Evolutionary conservation across 2,797 vertebrate genomes (phyloP), one percentile per base, ranked within the genome.

Genomic region (Lacerta bilineata): DNA sequence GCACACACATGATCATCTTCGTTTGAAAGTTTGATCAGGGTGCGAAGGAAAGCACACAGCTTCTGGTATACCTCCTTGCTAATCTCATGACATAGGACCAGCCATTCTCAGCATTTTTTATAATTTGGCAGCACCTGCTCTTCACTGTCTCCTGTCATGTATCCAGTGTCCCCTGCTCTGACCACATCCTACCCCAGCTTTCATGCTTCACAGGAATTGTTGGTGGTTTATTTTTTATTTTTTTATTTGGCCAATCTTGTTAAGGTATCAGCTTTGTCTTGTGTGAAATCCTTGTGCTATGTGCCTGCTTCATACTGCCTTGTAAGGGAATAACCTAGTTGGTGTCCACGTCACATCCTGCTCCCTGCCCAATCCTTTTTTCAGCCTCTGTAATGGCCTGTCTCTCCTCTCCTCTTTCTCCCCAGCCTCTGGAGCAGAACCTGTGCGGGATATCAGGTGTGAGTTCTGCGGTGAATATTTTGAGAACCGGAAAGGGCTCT

Each of bases 381-480:
- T 6, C n/a, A 46, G 3, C 41, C n/a, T 10, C 83, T 82, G 59
- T 85, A 75, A 90, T 71, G 78, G 71, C 10, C 55, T 71, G 43
- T 89, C 78, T 90, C 74, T 83, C 75, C 84, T 79, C 72, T 90
- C 64, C 83, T 85, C 74, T 85, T 81, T 79, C 68, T 3, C 84
- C 15, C 15, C 91, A 97, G 96, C 96, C 61, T 96, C 96, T 0
- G 95, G 96, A 71, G 88, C 96, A 43, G 96, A 97, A 87, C 96
- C 96, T 11, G 90, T 93, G 25, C 98, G 98, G 23, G 98, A 99
- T 80, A 98, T 99, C 91, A 98, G 97, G 46, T 99, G 98, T 0
- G 98, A 98, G 80, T 98, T 97, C 95, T 99, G 98, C 3, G 97
- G 98, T 3, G 98, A 99, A 93, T 97, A 98, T 91, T 99, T 99